Evolutionary conservation across 2,113 vertebrate species (phyloP), one percentile per base, ranked within the genome.

Genomic region (Sciurus niger): DNA sequence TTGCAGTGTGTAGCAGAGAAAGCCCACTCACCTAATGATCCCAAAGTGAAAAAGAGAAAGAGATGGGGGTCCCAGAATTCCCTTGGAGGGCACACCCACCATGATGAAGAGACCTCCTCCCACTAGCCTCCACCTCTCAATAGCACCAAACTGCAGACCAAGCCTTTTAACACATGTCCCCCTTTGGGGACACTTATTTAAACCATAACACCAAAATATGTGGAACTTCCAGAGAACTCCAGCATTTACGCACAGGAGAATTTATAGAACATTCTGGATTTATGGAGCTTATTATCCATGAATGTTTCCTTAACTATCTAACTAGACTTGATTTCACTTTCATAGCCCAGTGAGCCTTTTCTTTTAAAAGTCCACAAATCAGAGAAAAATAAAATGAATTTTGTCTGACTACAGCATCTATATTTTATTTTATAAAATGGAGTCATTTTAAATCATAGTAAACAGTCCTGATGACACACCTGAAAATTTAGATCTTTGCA

Each of bases 171-270:
- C 48, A 40, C 24, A 20, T 37, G 24, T n/a, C n/a, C 7, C 14
- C 14, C 25, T 37, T 70, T 34, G 48, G 32, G 84, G 34, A 40
- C 24, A 30, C 51, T 20, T 30, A 53, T 28, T n/a, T 48, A 55
- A 55, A 30, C 9, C 48, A 55, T 70, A 70, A n/a, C 67, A n/a
- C 34, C 4, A 73, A 22, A 30, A 7, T 8, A 3, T 2, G 0
- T 9, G 14, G 20, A 3, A 2, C 22, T 46, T 88, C 76, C 30
- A 40, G n/a, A 60, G 37, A 68, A 4, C 25, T 20, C 16, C n/a
- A 30, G 25, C 16, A 20, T 40, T 32, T 22, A 37, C 0, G 0
- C 28, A 51, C 0, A 0, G 70, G n/a, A n/a, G n/a, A n/a, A n/a
- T n/a, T n/a, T n/a, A n/a, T n/a, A n/a, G n/a, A n/a, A n/a, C n/a